Evolutionary conservation across 2,797 vertebrate genomes (phyloP).

Genomic region (Centropyge bicolor): DNA sequence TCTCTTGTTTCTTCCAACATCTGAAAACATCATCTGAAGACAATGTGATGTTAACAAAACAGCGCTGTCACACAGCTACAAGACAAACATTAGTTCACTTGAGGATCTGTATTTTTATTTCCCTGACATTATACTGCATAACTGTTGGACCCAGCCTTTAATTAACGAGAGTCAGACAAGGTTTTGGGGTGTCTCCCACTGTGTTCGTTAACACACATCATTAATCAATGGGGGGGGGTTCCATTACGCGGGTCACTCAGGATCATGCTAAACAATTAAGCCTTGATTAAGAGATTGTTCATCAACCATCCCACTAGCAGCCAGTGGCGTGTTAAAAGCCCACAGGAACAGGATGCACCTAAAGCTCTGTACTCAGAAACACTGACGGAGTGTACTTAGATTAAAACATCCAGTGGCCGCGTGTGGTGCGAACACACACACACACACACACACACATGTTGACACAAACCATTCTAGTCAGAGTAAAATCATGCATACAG

Average conservation of each 20-base stretch:
- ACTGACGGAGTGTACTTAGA: conserved; percentile 24
- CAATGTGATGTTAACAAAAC: neutral
- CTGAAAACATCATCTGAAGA: neutral
- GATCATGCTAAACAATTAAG: conserved; percentile 87
- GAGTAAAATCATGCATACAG: conserved; percentile 27
- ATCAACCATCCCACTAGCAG: conserved; percentile 73
- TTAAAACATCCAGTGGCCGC: conserved; percentile 40
- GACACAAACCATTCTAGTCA: conserved; percentile 27
- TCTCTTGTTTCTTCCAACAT: neutral
- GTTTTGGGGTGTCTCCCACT: conserved; percentile 82
- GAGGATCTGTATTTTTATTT: conserved; percentile 42
- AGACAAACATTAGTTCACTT: conserved; percentile 15
- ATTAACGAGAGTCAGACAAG: conserved; percentile 79
- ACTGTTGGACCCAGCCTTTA: conserved; percentile 67
- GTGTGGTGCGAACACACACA: neutral
- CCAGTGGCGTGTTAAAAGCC: conserved; percentile 54
- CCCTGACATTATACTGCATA: conserved; percentile 19
- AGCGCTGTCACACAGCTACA: neutral
- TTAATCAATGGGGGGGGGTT: conserved; percentile 83
- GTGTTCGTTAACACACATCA: conserved; percentile 84
- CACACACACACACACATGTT: conserved; percentile 6
- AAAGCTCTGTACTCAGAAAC: conserved; percentile 30
- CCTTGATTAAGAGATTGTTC: conserved; percentile 88
- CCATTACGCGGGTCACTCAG: conserved; percentile 85
- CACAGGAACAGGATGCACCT: conserved; percentile 39